Base-by-base conservation (phyloP, 1,140 invertebrate genomes). In the Probaryconus sp. region DNA sequence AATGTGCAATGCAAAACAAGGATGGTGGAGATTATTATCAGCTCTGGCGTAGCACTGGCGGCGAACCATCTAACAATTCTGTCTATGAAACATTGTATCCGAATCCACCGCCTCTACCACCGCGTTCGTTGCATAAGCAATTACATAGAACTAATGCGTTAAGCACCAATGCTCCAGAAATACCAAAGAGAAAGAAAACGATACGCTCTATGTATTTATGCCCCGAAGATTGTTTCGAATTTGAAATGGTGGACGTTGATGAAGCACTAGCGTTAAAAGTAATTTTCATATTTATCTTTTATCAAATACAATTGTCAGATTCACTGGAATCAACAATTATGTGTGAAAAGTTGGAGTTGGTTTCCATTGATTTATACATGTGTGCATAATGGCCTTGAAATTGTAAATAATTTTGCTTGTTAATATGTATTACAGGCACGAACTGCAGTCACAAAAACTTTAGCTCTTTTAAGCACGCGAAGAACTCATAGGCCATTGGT, bases 181-280 rank as follows among this genome's bases (percentile, higher is more conserved):
- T 85, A 69, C 77, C 83, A 5, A 83, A 80, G 51, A 85, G 91
- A 61, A 89, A 91, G 81, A 83, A 90, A 43, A 91, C 90, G 38
- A 1, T 70, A 6, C 76, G 82, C 30, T 55, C 79, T 7, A 58
- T 79, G 21, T 84, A 83, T 0, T 61, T 85, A 26, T 82, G 87
- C 64, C 90, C 90, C 2, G 93, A 94, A 87, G 93, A 93, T 81
- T 90, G 91, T 48, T 94, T 94, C 81, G 91, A 90, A 60, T 94
- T 94, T 83, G 93, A 94, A 83, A 90, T 94, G 31, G 93, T 94
- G 47, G 93, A 94, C 77, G 93, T 92, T 13, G 93, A 94, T 80
- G 93, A 93, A 82, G 77, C 89, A 14, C 76, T 80, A 3, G 84
- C 83, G 58, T 77, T 82, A 24, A 87, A 87, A 67, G 84, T 85